A percentile compares a stretch with the other conserved stretches of the same genome.
Conservation (phyloP, 2,113 vertebrate genomes). For the Oreochromis tanganicae region DNA sequence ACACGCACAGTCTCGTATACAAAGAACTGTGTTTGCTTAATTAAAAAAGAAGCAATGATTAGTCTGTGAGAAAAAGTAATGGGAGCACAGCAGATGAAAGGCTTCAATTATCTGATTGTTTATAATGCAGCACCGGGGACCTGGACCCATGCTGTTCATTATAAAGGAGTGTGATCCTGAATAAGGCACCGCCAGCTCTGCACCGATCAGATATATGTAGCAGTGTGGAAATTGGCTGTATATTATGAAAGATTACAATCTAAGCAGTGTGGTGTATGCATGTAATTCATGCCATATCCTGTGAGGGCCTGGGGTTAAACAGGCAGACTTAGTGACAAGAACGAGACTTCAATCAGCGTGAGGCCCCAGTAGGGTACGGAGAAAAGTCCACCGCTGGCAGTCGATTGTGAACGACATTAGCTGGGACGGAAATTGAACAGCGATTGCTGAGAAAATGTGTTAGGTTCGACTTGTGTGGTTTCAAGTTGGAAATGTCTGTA, state of each 20-base stretch:
- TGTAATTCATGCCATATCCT: constrained; percentile 51
- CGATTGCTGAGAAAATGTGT: constrained; percentile 11
- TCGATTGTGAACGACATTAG: constrained; percentile 5
- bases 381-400: constrained; percentile 8
- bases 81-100: constrained; percentile 1
- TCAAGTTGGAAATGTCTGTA: neutral
- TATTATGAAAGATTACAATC: constrained; percentile 61
- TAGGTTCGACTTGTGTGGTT: neutral
- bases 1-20: neutral
- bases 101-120: constrained; percentile 3
- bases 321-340: constrained; percentile 25
- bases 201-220: constrained; percentile 32
- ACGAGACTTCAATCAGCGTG: constrained; percentile 33
- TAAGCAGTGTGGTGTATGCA: constrained; percentile 22
- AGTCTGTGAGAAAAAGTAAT: neutral
- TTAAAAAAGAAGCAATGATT: constrained; percentile 27
- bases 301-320: constrained; percentile 36
- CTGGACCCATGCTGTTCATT: neutral
- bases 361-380: constrained; percentile 11
- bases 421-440: constrained; percentile 1
- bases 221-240: constrained; percentile 40
- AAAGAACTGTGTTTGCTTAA: constrained; percentile 1
- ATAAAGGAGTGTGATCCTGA: neutral
- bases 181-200: neutral
- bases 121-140: constrained; percentile 6